These are phyloP conservation scores for Ennomos erosarius DNA, from an alignment of 2,888 invertebrate genomes.

Conservation along the genomic window DNA sequence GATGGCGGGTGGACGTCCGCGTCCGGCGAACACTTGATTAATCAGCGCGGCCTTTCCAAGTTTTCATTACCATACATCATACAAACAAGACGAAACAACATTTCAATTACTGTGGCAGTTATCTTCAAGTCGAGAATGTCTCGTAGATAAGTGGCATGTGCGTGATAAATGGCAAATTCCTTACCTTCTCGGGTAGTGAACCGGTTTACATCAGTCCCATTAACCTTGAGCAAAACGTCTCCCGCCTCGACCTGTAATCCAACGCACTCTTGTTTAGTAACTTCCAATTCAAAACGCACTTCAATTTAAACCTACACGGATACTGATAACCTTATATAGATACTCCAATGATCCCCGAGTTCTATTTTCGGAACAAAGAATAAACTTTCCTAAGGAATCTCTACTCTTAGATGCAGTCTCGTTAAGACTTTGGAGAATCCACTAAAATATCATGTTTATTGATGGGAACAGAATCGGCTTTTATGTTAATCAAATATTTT, in stretches of 20 bases:
- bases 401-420: slow-evolving; percentile 13
- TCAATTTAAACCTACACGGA: slow-evolving; percentile 22
- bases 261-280: slow-evolving; percentile 57
- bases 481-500: slow-evolving; percentile 31
- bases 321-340: slow-evolving; percentile 23
- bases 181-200: slow-evolving; percentile 97
- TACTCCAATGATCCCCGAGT: slow-evolving; percentile 20
- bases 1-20: slow-evolving; percentile 26
- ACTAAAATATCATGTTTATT: slow-evolving; percentile 1
- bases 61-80: slow-evolving; percentile 20
- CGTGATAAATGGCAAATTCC: slow-evolving; percentile 74
- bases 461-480: slow-evolving; percentile 15
- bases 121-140: slow-evolving; percentile 52
- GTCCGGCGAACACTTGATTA: slow-evolving; percentile 12
- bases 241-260: slow-evolving; percentile 95
- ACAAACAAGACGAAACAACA: slow-evolving; percentile 30
- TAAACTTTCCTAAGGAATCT: slow-evolving; percentile 8
- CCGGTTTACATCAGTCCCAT: slow-evolving; percentile 96
- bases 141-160: slow-evolving; percentile 62
- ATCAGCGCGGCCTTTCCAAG: slow-evolving; percentile 13
- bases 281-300: slow-evolving; percentile 44
- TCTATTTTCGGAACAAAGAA: slow-evolving; percentile 25
- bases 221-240: slow-evolving; percentile 96
- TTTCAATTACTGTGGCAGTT: slow-evolving; percentile 48
- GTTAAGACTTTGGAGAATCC: slow-evolving; percentile 7